A percentile compares a stretch with the other conserved stretches of the same genome.
phyloP scores from a whole-genome alignment of 2,797 vertebrate genomes.

The Manis javanica region DNA sequence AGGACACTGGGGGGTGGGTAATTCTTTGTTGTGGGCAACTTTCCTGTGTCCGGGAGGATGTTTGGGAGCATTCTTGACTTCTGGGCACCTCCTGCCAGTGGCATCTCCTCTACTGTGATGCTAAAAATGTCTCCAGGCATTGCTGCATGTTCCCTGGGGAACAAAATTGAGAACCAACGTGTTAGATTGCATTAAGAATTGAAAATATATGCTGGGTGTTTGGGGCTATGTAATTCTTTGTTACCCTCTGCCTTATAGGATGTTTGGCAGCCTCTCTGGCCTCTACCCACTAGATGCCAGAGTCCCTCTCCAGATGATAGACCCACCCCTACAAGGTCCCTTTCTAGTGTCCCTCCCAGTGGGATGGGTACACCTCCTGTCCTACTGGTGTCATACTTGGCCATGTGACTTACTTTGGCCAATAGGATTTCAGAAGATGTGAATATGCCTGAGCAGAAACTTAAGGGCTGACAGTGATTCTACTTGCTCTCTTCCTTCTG shows the following conservation, averaged over 20 bases:
- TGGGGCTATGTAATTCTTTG: background rate
- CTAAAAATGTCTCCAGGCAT: background rate
- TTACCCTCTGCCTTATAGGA: background rate
- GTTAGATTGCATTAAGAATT: background rate
- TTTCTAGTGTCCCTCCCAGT: background rate
- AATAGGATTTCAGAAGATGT: background rate
- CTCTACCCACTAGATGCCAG: background rate
- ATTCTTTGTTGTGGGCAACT: background rate
- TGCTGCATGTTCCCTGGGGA: background rate
- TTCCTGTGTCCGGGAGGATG: background rate
- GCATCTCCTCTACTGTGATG: background rate
- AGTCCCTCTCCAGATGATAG: background rate
- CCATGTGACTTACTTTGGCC: background rate
- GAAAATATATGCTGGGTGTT: background rate
- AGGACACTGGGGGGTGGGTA: background rate
- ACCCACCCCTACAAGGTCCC: background rate
- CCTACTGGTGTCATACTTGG: background rate
- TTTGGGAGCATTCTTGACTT: background rate
- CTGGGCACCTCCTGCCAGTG: background rate
- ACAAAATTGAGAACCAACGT: background rate
- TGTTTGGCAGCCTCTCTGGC: background rate
- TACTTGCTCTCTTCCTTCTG: background rate
- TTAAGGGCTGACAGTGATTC: background rate
- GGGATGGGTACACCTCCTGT: background rate
- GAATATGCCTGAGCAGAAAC: background rate